phyloP scores from a whole-genome alignment of 2,888 invertebrate species.

The Rhynchonema sp. region DNA sequence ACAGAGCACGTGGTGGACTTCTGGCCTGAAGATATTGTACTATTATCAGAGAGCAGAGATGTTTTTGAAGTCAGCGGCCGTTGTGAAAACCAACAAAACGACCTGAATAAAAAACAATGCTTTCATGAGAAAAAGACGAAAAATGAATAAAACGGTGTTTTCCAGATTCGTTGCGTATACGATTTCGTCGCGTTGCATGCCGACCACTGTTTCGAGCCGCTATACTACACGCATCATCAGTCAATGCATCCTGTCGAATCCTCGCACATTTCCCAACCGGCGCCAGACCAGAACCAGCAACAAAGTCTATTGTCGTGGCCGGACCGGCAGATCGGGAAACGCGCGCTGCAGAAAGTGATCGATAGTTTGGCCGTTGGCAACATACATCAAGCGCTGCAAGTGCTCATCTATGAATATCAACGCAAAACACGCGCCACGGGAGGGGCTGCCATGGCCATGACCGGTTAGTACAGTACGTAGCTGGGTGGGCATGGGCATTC shows the following conservation, averaged over 20 bases:
- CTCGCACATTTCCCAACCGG: neutral
- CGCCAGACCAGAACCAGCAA: too few relatives aligned
- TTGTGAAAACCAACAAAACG: too few relatives aligned
- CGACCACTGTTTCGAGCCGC: neutral
- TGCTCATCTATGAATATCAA: constrained; percentile 49
- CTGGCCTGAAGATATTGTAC: too few relatives aligned
- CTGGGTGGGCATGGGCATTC: too few relatives aligned
- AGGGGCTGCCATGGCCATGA: too few relatives aligned
- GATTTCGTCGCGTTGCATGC: constrained; percentile 39
- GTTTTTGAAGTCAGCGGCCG: too few relatives aligned
- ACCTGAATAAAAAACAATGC: too few relatives aligned
- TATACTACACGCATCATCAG: neutral
- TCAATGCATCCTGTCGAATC: neutral
- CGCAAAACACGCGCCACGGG: neutral
- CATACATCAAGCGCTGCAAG: constrained; percentile 52
- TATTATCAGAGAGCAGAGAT: too few relatives aligned
- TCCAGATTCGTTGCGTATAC: constrained; percentile 44
- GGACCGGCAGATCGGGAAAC: constrained; percentile 36
- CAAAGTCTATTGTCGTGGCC: neutral
- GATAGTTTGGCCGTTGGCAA: constrained; percentile 59
- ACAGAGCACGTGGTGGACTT: too few relatives aligned
- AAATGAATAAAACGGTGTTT: too few relatives aligned
- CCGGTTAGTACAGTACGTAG: too few relatives aligned
- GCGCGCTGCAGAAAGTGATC: constrained; percentile 60
- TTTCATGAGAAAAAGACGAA: too few relatives aligned